Conservation (phyloP, 2,797 vertebrate genomes). For the Paguma larvata region DNA sequence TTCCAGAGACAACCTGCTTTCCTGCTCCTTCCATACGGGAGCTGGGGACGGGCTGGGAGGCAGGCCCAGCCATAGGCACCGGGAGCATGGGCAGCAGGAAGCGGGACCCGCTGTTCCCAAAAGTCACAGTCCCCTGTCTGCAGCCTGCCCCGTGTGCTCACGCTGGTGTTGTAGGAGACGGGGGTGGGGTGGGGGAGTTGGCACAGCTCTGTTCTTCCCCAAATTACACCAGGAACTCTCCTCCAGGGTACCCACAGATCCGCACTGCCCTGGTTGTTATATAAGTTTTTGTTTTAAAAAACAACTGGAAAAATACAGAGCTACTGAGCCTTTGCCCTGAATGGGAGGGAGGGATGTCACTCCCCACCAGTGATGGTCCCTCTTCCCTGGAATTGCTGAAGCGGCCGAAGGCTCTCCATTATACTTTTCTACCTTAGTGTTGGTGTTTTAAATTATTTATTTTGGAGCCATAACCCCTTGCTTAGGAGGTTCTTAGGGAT, state of each 20-base stretch:
- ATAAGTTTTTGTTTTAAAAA: slow-evolving; percentile 86
- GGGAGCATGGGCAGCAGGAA: neutral
- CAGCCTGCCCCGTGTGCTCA: neutral
- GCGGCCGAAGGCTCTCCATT: slow-evolving; percentile 23
- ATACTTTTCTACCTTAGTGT: slow-evolving; percentile 70
- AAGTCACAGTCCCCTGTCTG: neutral
- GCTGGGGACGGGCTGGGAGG: slow-evolving; percentile 7
- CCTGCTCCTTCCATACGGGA: neutral
- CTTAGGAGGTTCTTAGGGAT: slow-evolving; percentile 60
- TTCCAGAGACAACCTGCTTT: neutral
- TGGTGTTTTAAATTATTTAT: slow-evolving; percentile 87
- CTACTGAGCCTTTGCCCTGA: slow-evolving; percentile 73
- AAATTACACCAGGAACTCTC: neutral
- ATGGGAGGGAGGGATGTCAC: neutral
- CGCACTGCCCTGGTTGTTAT: slow-evolving; percentile 70
- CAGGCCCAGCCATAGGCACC: neutral
- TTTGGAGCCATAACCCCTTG: slow-evolving; percentile 54
- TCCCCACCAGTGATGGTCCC: neutral
- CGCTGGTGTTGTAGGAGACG: slow-evolving; percentile 7
- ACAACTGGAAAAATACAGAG: slow-evolving; percentile 76
- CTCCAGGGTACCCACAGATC: slow-evolving; percentile 44
- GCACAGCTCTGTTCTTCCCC: slow-evolving; percentile 24
- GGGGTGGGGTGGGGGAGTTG: neutral
- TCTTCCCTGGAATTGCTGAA: slow-evolving; percentile 8
- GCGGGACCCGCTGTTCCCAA: neutral